phyloP scores from a whole-genome alignment of 2,888 invertebrate species.

The Euproctis similis region DNA sequence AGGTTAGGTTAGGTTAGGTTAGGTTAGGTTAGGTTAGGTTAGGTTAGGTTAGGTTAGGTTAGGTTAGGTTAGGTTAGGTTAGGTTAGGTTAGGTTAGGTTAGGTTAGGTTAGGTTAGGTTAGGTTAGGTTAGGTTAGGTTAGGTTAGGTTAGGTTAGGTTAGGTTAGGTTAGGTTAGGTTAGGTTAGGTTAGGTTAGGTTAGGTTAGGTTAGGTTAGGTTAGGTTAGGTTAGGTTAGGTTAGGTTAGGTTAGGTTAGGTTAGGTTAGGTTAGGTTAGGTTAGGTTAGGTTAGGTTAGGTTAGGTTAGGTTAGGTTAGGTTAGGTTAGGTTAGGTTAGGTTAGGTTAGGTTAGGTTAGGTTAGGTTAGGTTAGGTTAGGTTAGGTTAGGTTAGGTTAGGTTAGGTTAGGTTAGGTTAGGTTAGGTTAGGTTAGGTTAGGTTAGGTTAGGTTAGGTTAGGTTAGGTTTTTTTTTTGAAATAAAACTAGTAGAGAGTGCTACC shows the following conservation, averaged over 20 bases:
- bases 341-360: constrained; percentile 7
- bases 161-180: constrained; percentile 8
- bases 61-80: constrained; percentile 1
- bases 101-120: constrained; percentile 5
- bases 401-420: constrained; percentile 7
- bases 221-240: constrained; percentile 4
- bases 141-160: constrained; percentile 13
- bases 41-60: neutral
- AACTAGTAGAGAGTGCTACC: too few relatives aligned
- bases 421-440: constrained; percentile 8
- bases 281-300: constrained; percentile 7
- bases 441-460: constrained; percentile 11
- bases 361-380: constrained; percentile 7
- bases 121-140: constrained; percentile 5
- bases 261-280: constrained; percentile 6
- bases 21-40: neutral
- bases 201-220: constrained; percentile 5
- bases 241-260: constrained; percentile 5
- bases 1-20: neutral
- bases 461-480: too few relatives aligned
- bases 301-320: constrained; percentile 7
- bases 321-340: constrained; percentile 8
- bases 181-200: constrained; percentile 6
- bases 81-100: constrained; percentile 1
- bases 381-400: constrained; percentile 7